phyloP scores from a whole-genome alignment of 2,888 invertebrate genomes.

The Buathra laborator region DNA sequence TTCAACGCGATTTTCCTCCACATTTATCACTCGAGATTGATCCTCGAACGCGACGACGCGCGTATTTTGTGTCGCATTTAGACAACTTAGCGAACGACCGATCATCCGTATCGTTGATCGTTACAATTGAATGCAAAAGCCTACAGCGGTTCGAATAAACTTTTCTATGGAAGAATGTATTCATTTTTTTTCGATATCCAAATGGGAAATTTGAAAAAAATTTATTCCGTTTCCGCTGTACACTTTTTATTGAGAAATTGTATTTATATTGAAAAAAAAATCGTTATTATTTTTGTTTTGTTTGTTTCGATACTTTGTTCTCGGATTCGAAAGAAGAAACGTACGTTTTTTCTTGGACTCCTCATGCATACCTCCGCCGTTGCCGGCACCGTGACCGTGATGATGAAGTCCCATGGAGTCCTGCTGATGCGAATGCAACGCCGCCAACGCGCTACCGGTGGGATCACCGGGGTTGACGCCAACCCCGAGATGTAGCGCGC shows the following conservation, averaged over 20 bases:
- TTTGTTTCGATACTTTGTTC: constrained; percentile 17
- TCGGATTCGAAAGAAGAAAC: constrained; percentile 83
- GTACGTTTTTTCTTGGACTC: constrained; percentile 84
- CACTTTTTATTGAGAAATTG: constrained; percentile 8
- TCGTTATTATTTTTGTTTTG: neutral
- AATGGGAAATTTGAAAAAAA: neutral
- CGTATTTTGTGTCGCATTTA: neutral
- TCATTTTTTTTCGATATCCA: neutral
- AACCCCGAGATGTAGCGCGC: constrained; percentile 82
- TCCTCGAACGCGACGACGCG: neutral
- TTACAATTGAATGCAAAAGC: constrained; percentile 7
- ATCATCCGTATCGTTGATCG: neutral
- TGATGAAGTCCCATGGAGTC: constrained; percentile 82
- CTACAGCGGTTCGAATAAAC: constrained; percentile 50
- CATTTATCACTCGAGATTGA: constrained; percentile 39
- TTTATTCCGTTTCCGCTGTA: constrained; percentile 35
- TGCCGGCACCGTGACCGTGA: constrained; percentile 80
- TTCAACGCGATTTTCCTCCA: constrained; percentile 5
- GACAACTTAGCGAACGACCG: neutral
- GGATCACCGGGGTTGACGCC: constrained; percentile 82
- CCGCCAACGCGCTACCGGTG: constrained; percentile 80
- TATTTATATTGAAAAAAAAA: neutral
- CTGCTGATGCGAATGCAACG: constrained; percentile 83
- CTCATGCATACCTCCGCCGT: constrained; percentile 84
- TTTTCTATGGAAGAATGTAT: neutral